Evolutionary conservation across 1,140 invertebrate genomes (phyloP).

Genomic region (Drosophila erecta): DNA sequence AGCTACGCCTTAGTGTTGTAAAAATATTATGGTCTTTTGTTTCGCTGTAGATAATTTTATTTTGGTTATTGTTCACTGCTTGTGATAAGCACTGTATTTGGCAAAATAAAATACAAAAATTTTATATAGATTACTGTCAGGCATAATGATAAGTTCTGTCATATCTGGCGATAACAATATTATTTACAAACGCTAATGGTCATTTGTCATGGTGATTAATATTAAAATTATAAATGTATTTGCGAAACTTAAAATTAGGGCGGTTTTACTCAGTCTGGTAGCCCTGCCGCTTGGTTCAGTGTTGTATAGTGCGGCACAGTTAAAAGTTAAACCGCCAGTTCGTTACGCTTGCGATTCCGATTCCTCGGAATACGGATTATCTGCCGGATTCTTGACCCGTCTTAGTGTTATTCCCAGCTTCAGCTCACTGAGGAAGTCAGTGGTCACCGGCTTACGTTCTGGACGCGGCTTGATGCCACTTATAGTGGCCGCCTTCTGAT

Average conservation of each 20-base stretch:
- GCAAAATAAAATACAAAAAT: not conserved
- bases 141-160: constrained; percentile 8
- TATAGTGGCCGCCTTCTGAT: constrained; percentile 74
- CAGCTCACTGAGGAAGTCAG: constrained; percentile 71
- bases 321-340: constrained; percentile 15
- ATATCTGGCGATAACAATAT: constrained; percentile 19
- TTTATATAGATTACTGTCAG: not conserved
- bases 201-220: constrained; percentile 44
- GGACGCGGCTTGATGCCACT: constrained; percentile 67
- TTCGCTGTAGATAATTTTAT: not conserved
- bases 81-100: not conserved
- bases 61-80: not conserved
- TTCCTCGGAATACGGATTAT: constrained; percentile 69
- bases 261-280: constrained; percentile 29
- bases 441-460: constrained; percentile 61
- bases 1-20: not conserved
- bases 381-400: constrained; percentile 61
- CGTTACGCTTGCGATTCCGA: constrained; percentile 69
- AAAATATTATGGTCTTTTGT: not conserved
- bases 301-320: constrained; percentile 14
- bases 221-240: constrained; percentile 17
- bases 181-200: constrained; percentile 32
- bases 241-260: constrained; percentile 5
- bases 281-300: constrained; percentile 6
- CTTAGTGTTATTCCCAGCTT: constrained; percentile 71